These are phyloP conservation scores for Drosophila ambigua DNA, from an alignment of 1,140 invertebrate species.

Conservation along the genomic window DNA sequence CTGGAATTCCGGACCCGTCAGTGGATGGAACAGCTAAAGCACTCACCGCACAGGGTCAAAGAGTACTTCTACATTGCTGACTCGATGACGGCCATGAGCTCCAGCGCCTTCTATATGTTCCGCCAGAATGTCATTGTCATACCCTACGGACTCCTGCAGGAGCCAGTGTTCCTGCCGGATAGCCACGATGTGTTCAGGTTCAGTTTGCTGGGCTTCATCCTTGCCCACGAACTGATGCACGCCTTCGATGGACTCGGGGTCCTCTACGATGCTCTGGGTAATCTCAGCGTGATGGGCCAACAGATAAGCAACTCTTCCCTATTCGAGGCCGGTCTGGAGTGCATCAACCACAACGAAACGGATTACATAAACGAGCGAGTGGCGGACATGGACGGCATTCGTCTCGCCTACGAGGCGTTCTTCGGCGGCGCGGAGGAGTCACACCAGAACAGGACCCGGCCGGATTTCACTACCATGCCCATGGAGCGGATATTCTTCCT, in stretches of 20 bases:
- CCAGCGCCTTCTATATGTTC: conserved; percentile 53
- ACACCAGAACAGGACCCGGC: background rate
- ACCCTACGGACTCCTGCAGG: conserved; percentile 60
- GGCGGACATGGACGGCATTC: conserved; percentile 62
- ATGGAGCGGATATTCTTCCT: conserved; percentile 62
- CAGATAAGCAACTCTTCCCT: conserved; percentile 5
- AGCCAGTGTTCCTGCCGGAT: conserved; percentile 45
- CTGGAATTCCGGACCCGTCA: conserved; percentile 35
- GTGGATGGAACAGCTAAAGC: conserved; percentile 24
- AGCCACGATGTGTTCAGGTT: conserved; percentile 65
- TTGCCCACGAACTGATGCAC: conserved; percentile 69
- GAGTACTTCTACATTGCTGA: conserved; percentile 44
- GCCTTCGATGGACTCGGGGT: conserved; percentile 52
- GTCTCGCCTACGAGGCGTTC: conserved; percentile 57
- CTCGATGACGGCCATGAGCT: conserved; percentile 32
- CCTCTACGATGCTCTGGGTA: conserved; percentile 41
- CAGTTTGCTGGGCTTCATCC: conserved; percentile 66
- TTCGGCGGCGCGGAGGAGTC: conserved; percentile 11
- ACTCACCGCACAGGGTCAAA: background rate
- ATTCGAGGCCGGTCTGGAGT: conserved; percentile 30
- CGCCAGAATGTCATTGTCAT: conserved; percentile 57
- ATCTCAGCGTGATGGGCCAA: background rate
- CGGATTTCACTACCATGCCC: conserved; percentile 21
- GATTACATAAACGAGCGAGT: conserved; percentile 56
- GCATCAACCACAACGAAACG: conserved; percentile 45